Evolutionary conservation across 2,797 vertebrate genomes (phyloP).

Genomic region (Monodelphis domestica): DNA sequence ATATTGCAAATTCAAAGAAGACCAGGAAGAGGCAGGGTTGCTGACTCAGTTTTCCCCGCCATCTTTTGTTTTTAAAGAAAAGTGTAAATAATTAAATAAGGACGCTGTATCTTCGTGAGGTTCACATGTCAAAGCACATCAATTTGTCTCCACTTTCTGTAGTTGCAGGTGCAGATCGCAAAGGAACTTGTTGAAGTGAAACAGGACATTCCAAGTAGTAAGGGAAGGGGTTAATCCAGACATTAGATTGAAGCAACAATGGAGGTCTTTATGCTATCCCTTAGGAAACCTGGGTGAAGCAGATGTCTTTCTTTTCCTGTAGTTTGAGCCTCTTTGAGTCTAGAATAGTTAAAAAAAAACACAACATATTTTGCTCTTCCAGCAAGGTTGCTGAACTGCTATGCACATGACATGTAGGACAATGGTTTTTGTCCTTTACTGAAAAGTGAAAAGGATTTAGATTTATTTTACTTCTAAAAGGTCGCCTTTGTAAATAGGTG

Average conservation of each 20-base stretch:
- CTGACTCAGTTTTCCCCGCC: background rate
- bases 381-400: background rate
- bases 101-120: background rate
- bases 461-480: background rate
- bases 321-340: background rate
- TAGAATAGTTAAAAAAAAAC: background rate
- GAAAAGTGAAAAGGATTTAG: background rate
- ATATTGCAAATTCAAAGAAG: background rate
- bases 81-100: background rate
- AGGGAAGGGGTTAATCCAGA: background rate
- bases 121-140: background rate
- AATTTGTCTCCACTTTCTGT: background rate
- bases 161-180: background rate
- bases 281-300: background rate
- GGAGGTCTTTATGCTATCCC: background rate
- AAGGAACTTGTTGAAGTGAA: background rate
- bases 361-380: background rate
- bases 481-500: background rate
- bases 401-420: background rate
- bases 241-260: background rate
- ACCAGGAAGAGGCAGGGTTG: conserved; percentile 27
- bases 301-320: background rate
- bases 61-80: conserved; percentile 1
- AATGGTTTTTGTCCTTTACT: background rate
- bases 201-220: background rate